Evolutionary conservation across 2,888 invertebrate genomes (phyloP), one percentile per base, ranked within the genome.

Genomic region (Ectobius pallidus): DNA sequence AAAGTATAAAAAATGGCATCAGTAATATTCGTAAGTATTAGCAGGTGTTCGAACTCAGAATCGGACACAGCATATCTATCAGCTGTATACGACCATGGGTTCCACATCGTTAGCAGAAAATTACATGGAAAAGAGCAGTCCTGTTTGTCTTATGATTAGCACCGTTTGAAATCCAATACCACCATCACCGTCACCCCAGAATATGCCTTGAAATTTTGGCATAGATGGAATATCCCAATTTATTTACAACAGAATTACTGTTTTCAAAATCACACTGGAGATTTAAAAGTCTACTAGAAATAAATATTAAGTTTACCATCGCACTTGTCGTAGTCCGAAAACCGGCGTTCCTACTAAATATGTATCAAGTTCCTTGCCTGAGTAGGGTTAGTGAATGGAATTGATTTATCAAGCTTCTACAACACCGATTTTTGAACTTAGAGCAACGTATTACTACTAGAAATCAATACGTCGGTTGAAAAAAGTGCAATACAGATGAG

Each of bases 111-210:
- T 52, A 52, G 52, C 58, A 30, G 16, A 58, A 30, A 58, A 30
- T 30, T 58, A 30, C 3, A n/a, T 30, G 30, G 30, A 30, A 34
- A 34, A 11, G 34, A 34, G 34, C 14, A 30, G 30, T 30, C n/a
- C 30, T 30, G 58, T n/a, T 22, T 30, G 27, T n/a, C 27, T 58
- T 7, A 16, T 58, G 30, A 22, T 67, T 71, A 71, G 71, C 71
- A 71, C 71, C 71, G 34, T 71, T 65, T 34, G 34, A 20, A 55
- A 39, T 42, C 67, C 58, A 30, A 58, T 58, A 58, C 65, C 71
- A 39, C 71, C 71, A 27, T 46, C 71, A 71, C 71, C 71, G 55
- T 67, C 67, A 65, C 67, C 71, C 70, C 49, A 55, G 34, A 34
- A 30, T 58, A 58, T 58, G 58, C 58, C 58, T 30, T 16, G 58